These are phyloP conservation scores for Phaonia tiefii DNA, from an alignment of 2,888 invertebrate genomes.

Conservation along the genomic window DNA sequence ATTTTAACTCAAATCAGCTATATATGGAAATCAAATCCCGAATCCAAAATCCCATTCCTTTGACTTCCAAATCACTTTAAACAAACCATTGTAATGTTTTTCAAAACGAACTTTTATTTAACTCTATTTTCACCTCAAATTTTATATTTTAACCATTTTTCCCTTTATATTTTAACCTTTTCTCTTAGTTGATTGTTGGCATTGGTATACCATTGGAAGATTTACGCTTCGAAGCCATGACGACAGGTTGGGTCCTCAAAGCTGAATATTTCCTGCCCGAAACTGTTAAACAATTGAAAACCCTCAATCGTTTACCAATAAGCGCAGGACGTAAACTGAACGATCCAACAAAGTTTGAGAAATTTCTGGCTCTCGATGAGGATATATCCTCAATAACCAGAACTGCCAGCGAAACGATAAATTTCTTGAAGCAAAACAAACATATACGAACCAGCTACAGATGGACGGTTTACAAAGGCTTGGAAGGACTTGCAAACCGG, in stretches of 20 bases:
- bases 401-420: conserved; percentile 56
- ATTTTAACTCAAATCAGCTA: too few relatives aligned
- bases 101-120: too few relatives aligned
- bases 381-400: conserved; percentile 67
- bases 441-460: conserved; percentile 72
- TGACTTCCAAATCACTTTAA: too few relatives aligned
- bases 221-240: conserved; percentile 76
- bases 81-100: too few relatives aligned
- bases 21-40: too few relatives aligned
- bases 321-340: conserved; percentile 66
- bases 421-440: conserved; percentile 67
- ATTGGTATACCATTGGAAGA: conserved; percentile 79
- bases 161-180: neutral
- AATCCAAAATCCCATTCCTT: too few relatives aligned
- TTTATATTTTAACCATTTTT: too few relatives aligned
- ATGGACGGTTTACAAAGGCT: conserved; percentile 75
- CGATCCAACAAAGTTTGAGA: conserved; percentile 70
- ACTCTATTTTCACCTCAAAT: too few relatives aligned
- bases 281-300: conserved; percentile 71
- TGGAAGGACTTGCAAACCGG: conserved; percentile 74
- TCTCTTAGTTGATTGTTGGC: conserved; percentile 76
- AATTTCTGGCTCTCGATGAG: conserved; percentile 70
- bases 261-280: conserved; percentile 77
- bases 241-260: conserved; percentile 78
- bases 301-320: conserved; percentile 69